Evolutionary conservation across 30 jellyfish, hydroid and myxozoan genomes (phyloP).

Genomic region (Hydra vulgaris): DNA sequence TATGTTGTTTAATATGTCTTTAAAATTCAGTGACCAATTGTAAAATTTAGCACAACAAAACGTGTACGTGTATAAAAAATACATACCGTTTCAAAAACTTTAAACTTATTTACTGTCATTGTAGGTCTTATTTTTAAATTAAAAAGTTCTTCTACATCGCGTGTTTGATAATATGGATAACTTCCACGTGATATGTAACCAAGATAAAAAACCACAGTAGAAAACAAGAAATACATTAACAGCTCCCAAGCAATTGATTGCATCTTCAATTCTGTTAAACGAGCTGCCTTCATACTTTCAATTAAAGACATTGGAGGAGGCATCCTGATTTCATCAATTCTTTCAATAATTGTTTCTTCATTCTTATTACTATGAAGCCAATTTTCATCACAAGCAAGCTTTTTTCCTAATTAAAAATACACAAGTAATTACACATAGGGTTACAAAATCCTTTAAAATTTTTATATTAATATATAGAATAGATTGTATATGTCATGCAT

Average conservation of each 20-base stretch:
- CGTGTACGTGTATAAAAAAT: neutral
- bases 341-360: slow-evolving; percentile 26
- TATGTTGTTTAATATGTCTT: too few relatives aligned
- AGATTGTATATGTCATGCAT: too few relatives aligned
- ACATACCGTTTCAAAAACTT: neutral
- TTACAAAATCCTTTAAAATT: too few relatives aligned
- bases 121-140: slow-evolving; percentile 15
- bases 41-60: too few relatives aligned
- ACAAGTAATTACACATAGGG: too few relatives aligned
- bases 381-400: slow-evolving; percentile 73
- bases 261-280: slow-evolving; percentile 77
- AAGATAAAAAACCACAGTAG: slow-evolving; percentile 42
- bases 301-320: slow-evolving; percentile 68
- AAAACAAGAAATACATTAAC: slow-evolving; percentile 49
- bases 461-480: too few relatives aligned
- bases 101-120: neutral
- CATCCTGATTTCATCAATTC: slow-evolving; percentile 13
- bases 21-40: too few relatives aligned
- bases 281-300: slow-evolving; percentile 56
- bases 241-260: slow-evolving; percentile 69
- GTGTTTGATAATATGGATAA: slow-evolving; percentile 55
- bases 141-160: slow-evolving; percentile 50
- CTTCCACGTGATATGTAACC: slow-evolving; percentile 68
- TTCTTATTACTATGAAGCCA: slow-evolving; percentile 74
- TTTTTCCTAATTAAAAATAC: slow-evolving; percentile 20